Base-by-base conservation (phyloP, 2,888 invertebrate species). In the Caenorhabditis imperialis region DNA sequence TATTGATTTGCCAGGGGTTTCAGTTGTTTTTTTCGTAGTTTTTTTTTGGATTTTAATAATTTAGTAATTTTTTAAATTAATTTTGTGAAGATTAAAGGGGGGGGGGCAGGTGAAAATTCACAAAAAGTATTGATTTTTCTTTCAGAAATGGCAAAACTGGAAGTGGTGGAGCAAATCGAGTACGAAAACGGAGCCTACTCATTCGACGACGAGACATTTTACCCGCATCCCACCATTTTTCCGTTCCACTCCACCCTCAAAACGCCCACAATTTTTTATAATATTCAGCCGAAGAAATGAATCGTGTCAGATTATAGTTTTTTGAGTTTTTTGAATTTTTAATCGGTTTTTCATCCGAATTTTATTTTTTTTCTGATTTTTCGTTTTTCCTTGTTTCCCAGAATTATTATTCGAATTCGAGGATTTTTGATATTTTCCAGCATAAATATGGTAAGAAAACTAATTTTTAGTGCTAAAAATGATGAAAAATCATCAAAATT, bases 231-330 rank as follows among this genome's bases (percentile, higher is more conserved):
- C 1, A 48, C 73, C 1, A 50, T 45, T 14, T 81, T 81, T 35
- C 81, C 81, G 8, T 76, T 77, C 25, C 72, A 60, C 16, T 75
- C 75, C 14, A 54, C 78, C 6, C 51, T 81, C 10, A 60, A 79
- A 44, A 71, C 79, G 3, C 76, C 78, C 3, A 79, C 79, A 5
- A 67, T 79, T 30, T 72, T 81, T 22, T 76, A 72, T 67, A 76
- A 62, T 50, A 45, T 74, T 45, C 61, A 67, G 47, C 33, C 53
- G 14, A 57, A 40, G 48, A 38, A 35, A 16, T 51, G 16, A 33
- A 2, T 51, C 20, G 33, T 51, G 5, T 40, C 7, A 40, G 18
- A 40, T 40, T n/a, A n/a, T n/a, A n/a, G n/a, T n/a, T n/a, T n/a
- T n/a, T n/a, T n/a, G n/a, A n/a, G n/a, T n/a, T n/a, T 25, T 42